These are phyloP conservation scores for Formica selysi DNA, from an alignment of 1,140 invertebrate genomes.

Conservation along the genomic window DNA sequence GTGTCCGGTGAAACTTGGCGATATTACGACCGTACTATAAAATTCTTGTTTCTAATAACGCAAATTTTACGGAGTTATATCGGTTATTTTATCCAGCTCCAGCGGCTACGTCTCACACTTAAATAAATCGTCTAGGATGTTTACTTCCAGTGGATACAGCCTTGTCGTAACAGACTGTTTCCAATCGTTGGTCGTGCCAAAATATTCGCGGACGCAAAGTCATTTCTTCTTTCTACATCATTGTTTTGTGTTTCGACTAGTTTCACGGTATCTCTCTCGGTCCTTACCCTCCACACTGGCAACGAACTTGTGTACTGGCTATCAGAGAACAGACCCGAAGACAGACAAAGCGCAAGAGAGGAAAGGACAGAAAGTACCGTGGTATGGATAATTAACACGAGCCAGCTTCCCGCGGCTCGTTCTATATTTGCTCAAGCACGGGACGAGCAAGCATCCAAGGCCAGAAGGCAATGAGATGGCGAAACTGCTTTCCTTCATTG, in stretches of 20 bases:
- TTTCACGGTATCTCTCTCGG: background rate
- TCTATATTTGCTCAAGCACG: conserved; percentile 71
- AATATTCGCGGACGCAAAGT: conserved; percentile 28
- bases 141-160: background rate
- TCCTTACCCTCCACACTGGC: background rate
- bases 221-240: background rate
- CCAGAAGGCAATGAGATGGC: conserved; percentile 15
- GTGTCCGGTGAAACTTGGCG: background rate
- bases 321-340: conserved; percentile 42
- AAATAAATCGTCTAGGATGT: conserved; percentile 36
- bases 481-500: conserved; percentile 42
- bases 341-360: conserved; percentile 70
- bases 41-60: conserved; percentile 38
- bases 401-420: conserved; percentile 68
- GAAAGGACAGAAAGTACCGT: conserved; percentile 65
- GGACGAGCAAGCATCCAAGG: conserved; percentile 67
- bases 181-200: background rate
- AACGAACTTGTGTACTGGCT: conserved; percentile 35
- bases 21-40: background rate
- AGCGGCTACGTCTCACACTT: conserved; percentile 6
- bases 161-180: background rate
- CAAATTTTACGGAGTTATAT: conserved; percentile 18
- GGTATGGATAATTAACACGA: conserved; percentile 81
- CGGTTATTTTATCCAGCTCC: background rate
- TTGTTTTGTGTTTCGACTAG: conserved; percentile 35